These are phyloP conservation scores for Eulemur mongoz DNA, from an alignment of 2,797 vertebrate species.

Conservation along the genomic window DNA sequence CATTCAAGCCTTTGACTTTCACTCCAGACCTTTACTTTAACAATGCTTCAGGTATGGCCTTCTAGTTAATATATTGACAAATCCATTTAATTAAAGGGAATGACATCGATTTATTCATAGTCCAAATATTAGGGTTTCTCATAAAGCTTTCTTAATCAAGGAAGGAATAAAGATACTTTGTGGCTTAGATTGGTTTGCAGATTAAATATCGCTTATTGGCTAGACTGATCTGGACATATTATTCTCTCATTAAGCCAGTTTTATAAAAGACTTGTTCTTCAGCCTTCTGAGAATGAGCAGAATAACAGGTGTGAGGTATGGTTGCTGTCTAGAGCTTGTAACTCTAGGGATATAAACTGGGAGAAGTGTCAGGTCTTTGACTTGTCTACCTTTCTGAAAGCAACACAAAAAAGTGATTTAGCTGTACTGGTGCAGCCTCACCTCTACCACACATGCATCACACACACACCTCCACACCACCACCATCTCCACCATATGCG, in stretches of 20 bases:
- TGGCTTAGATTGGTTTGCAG: not conserved
- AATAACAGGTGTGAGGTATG: not conserved
- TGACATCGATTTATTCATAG: not conserved
- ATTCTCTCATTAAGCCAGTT: not conserved
- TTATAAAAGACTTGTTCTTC: not conserved
- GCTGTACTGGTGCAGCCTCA: too few relatives aligned
- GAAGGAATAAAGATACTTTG: not conserved
- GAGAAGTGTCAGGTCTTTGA: not conserved
- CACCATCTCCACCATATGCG: not conserved
- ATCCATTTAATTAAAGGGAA: not conserved
- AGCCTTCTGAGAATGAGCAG: not conserved
- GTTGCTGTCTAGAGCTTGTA: not conserved
- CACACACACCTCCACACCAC: not conserved
- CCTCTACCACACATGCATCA: accelerated
- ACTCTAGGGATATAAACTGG: not conserved
- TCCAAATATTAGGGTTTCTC: not conserved
- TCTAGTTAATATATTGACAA: not conserved
- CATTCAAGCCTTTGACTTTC: not conserved
- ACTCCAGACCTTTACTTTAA: not conserved
- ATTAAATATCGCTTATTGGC: not conserved
- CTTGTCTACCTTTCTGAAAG: not conserved
- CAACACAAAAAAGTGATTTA: not conserved
- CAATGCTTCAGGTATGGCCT: not conserved
- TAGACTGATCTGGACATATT: accelerated
- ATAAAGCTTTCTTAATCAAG: not conserved